Evolutionary conservation across 2,888 invertebrate species (phyloP), one percentile per base, ranked within the genome.

Genomic region (Empis livida): DNA sequence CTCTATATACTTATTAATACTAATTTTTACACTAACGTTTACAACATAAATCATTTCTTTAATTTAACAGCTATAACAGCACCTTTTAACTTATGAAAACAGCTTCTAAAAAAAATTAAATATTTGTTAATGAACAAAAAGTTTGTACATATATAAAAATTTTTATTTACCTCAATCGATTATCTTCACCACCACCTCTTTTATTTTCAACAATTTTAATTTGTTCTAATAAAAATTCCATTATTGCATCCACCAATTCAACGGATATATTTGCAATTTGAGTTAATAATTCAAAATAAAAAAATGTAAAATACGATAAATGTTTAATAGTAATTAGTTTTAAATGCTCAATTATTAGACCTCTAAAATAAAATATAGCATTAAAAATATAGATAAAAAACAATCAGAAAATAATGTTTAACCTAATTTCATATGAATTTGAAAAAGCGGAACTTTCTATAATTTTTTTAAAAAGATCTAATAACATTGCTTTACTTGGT

Each of bases 241-340:
- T 52, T 1, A 66, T 52, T 5, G 60, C 55, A n/a, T 55, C 49
- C 0, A 69, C 53, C 11, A 64, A n/a, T 4, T 53, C 52, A 1
- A 58, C 57, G 2, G 59, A 57, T n/a, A 62, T 56, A 37, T 61
- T 56, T 2, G 57, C 58, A 11, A 69, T 50, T 53, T 63, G 63
- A 48, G 59, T 61, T 15, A 69, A 52, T 48, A 68, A 57, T 47
- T 68, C 67, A 40, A 66, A 66, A 42, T 58, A 67, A 44, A 63
- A 67, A 49, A 63, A 66, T 11, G 68, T 65, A 53, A 63, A 63
- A 45, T 65, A 67, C 2, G 69, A 64, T 49, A 69, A 50, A 55
- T 68, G 66, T 13, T 66, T 65, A n/a, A 61, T 61, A 0, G 65
- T 63, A 44, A 67, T 54, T 0, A 57, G 42, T 10, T 64, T 59